Evolutionary conservation across 1,140 invertebrate genomes (phyloP).

Genomic region (Zaprionus lachaisei): DNA sequence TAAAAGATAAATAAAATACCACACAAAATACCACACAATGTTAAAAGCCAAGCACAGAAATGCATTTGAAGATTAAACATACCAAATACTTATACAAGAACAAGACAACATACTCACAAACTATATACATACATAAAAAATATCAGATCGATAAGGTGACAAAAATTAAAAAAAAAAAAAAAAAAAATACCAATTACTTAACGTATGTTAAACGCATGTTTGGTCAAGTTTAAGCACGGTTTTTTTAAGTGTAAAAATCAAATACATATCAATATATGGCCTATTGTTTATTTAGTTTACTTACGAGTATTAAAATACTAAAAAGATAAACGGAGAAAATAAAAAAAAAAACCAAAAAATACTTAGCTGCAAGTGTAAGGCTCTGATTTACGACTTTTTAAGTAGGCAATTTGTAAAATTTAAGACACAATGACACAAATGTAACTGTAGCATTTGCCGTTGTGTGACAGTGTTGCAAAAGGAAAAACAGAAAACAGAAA

Average conservation of each 20-base stretch:
- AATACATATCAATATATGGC: slow-evolving; percentile 84
- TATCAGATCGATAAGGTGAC: slow-evolving; percentile 11
- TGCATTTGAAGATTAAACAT: slow-evolving; percentile 74
- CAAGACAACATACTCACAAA: slow-evolving; percentile 21
- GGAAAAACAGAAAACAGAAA: slow-evolving; percentile 54
- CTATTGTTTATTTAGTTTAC: slow-evolving; percentile 83
- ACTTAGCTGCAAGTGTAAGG: slow-evolving; percentile 63
- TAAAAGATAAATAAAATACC: slow-evolving; percentile 15
- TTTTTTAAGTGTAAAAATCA: slow-evolving; percentile 84
- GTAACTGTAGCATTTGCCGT: slow-evolving; percentile 27
- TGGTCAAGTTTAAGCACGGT: slow-evolving; percentile 73
- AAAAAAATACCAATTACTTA: slow-evolving; percentile 21
- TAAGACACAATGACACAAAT: slow-evolving; percentile 55
- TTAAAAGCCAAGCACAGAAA: slow-evolving; percentile 70
- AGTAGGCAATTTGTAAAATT: slow-evolving; percentile 79
- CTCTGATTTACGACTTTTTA: slow-evolving; percentile 81
- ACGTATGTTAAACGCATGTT: slow-evolving; percentile 48
- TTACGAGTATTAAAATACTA: slow-evolving; percentile 53
- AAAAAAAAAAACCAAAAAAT: slow-evolving; percentile 29
- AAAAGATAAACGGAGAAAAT: slow-evolving; percentile 24
- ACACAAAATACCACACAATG: slow-evolving; percentile 48
- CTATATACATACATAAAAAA: slow-evolving; percentile 35
- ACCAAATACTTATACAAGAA: slow-evolving; percentile 47
- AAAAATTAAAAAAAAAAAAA: slow-evolving; percentile 14
- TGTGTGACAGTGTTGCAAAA: slow-evolving; percentile 41